Evolutionary conservation across 2,113 vertebrate species (phyloP).

Genomic region (Aptenodytes patagonicus): DNA sequence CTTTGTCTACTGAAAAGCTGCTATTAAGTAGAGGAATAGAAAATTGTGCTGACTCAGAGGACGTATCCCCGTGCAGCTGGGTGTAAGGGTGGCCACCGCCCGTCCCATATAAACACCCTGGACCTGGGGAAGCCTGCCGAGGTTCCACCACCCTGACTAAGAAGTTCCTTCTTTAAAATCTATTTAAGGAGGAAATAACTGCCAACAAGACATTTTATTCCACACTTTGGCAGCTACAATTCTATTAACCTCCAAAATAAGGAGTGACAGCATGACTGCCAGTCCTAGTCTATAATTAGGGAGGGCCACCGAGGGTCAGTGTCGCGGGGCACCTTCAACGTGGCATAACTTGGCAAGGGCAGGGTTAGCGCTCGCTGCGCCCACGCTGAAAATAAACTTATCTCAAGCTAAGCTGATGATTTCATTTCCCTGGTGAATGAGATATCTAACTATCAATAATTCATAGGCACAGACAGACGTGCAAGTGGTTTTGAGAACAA

Average conservation of each 20-base stretch:
- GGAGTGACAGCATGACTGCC: background rate
- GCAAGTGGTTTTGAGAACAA: slow-evolving; percentile 21
- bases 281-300: background rate
- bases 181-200: background rate
- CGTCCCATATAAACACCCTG: accelerated
- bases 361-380: background rate
- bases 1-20: background rate
- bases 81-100: background rate
- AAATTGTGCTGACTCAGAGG: background rate
- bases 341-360: background rate
- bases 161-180: background rate
- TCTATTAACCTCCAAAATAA: background rate
- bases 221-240: background rate
- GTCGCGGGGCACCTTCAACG: background rate
- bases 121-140: background rate
- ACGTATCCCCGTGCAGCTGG: accelerated
- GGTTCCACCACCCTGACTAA: background rate
- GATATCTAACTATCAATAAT: background rate
- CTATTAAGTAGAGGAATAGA: background rate
- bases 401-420: background rate
- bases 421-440: background rate
- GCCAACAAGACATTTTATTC: background rate
- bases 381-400: background rate
- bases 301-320: background rate
- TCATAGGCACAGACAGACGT: background rate